These are phyloP conservation scores for Halichondria panicea DNA, from an alignment of 37 sponge, comb jelly and placozoan species.

Conservation along the genomic window DNA sequence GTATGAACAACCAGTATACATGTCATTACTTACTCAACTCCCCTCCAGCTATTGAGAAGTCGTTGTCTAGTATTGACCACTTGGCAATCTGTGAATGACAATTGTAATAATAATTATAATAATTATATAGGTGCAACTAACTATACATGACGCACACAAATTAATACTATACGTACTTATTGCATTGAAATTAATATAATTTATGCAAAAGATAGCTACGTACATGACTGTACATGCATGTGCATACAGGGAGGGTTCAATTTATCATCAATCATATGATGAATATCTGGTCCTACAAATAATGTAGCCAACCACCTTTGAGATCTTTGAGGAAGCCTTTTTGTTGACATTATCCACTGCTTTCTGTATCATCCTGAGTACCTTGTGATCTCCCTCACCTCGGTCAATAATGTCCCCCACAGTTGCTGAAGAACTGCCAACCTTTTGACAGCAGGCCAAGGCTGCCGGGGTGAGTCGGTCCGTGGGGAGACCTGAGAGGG, in stretches of 20 bases:
- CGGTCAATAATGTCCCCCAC: slow-evolving; percentile 57
- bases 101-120: background rate
- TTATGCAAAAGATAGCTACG: too few relatives aligned
- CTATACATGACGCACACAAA: background rate
- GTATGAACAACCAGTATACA: background rate
- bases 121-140: background rate
- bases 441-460: slow-evolving; percentile 14
- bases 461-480: slow-evolving; percentile 45
- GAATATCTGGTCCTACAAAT: too few relatives aligned
- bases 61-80: slow-evolving; percentile 77
- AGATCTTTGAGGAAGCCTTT: slow-evolving; percentile 41
- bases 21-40: slow-evolving; percentile 69
- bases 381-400: slow-evolving; percentile 38
- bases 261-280: too few relatives aligned
- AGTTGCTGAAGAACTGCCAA: slow-evolving; percentile 56
- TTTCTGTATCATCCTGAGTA: slow-evolving; percentile 76
- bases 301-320: too few relatives aligned
- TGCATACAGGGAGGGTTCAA: too few relatives aligned
- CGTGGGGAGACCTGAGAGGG: slow-evolving; percentile 63
- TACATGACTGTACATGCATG: too few relatives aligned
- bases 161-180: background rate
- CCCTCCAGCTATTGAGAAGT: slow-evolving; percentile 77
- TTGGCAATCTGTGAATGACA: slow-evolving; percentile 46
- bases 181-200: too few relatives aligned
- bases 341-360: slow-evolving; percentile 74